These are phyloP conservation scores for Orussus abietinus DNA, from an alignment of 1,140 invertebrate species.

Conservation along the genomic window DNA sequence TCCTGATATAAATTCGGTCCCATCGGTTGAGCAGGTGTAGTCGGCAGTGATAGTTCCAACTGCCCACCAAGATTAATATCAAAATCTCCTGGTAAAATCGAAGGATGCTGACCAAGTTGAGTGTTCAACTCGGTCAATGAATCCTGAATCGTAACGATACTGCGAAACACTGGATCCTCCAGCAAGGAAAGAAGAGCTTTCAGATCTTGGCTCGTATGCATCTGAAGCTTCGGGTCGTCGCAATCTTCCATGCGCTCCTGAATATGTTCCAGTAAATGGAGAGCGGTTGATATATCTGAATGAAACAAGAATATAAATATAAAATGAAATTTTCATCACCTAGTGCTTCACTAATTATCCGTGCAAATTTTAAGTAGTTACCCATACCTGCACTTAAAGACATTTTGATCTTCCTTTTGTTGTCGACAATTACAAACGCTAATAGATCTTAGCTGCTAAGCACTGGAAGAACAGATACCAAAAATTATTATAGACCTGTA, in stretches of 20 bases:
- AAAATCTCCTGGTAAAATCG: conserved; percentile 87
- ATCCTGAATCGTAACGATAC: conserved; percentile 88
- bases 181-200: conserved; percentile 82
- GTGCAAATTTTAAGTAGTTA: not conserved
- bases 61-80: conserved; percentile 77
- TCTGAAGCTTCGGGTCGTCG: conserved; percentile 56
- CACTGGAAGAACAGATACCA: no score
- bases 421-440: no score
- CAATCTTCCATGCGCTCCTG: conserved; percentile 57
- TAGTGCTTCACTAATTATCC: conserved; percentile 6
- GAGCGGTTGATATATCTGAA: conserved; percentile 58
- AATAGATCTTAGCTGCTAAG: no score
- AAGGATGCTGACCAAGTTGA: conserved; percentile 82
- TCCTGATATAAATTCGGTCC: conserved; percentile 46
- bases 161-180: conserved; percentile 88
- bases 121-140: conserved; percentile 75
- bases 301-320: conserved; percentile 12
- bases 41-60: conserved; percentile 57
- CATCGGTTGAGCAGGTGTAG: conserved; percentile 41
- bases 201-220: conserved; percentile 78
- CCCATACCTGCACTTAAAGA: conserved; percentile 38
- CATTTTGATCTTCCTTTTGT: conserved; percentile 34
- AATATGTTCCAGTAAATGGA: conserved; percentile 61
- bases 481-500: no score
- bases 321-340: conserved; percentile 5